phyloP scores from a whole-genome alignment of 2,797 vertebrate species.

The Coccyzus lansbergi region DNA sequence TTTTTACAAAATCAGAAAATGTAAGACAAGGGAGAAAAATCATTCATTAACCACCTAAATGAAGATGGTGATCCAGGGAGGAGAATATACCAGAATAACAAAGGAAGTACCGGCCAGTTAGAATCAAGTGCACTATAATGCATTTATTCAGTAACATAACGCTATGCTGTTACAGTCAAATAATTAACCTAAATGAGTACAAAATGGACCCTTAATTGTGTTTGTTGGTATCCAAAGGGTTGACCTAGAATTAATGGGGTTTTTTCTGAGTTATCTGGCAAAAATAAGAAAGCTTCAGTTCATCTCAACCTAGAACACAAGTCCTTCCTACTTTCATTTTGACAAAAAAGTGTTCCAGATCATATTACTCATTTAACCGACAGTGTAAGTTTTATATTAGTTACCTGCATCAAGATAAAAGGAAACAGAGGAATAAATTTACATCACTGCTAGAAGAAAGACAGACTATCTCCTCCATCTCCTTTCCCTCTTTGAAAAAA shows the following conservation, averaged over 20 bases:
- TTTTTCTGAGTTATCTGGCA: neutral
- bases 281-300: neutral
- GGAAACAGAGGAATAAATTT: neutral
- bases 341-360: neutral
- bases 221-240: neutral
- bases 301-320: neutral
- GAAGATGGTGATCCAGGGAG: neutral
- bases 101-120: neutral
- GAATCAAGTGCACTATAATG: neutral
- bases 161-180: neutral
- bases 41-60: neutral
- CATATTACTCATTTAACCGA: neutral
- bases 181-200: neutral
- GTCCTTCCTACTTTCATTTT: neutral
- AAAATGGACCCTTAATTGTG: neutral
- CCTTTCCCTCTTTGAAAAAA: neutral
- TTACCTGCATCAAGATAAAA: neutral
- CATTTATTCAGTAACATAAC: neutral
- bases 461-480: neutral
- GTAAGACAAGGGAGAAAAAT: neutral
- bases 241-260: fast-evolving
- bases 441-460: neutral
- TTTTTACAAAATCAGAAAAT: neutral
- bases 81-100: neutral
- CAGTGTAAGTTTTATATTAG: neutral